These are phyloP conservation scores for Bradypodion ventrale DNA, from an alignment of 2,797 vertebrate species.

Conservation along the genomic window DNA sequence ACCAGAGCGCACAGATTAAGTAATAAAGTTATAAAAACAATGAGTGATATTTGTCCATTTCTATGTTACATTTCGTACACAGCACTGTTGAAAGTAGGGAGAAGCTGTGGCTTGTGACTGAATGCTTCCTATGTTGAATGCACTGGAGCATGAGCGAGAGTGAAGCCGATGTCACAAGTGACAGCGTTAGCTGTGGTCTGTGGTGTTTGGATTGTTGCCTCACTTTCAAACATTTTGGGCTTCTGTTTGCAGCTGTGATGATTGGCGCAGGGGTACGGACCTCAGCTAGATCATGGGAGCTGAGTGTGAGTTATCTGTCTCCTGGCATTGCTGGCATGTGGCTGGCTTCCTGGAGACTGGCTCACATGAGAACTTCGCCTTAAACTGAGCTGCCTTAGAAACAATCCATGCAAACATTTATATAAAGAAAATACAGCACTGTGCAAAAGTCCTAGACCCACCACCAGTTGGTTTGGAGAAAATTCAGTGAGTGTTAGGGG, in stretches of 20 bases:
- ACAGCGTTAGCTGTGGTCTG: background rate
- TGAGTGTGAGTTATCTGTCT: constrained; percentile 73
- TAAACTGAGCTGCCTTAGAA: constrained; percentile 59
- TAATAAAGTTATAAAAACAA: too few relatives aligned
- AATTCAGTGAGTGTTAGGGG: too few relatives aligned
- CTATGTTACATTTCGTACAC: too few relatives aligned
- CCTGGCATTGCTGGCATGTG: constrained; percentile 44
- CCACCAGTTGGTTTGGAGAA: too few relatives aligned
- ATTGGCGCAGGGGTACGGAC: constrained; percentile 86
- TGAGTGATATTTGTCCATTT: too few relatives aligned
- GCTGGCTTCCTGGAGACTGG: constrained; percentile 43
- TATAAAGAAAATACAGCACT: background rate
- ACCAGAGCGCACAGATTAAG: too few relatives aligned
- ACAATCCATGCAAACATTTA: background rate
- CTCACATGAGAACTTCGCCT: constrained; percentile 62
- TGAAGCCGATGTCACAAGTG: background rate
- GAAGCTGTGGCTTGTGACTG: background rate
- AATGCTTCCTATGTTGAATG: background rate
- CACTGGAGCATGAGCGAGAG: background rate
- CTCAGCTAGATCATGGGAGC: constrained; percentile 88
- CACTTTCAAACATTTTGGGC: background rate
- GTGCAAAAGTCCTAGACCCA: too few relatives aligned
- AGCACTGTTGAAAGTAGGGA: background rate
- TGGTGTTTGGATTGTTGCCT: background rate
- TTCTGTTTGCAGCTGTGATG: constrained; percentile 55